Evolutionary conservation across 2,113 vertebrate genomes (phyloP), one percentile per base, ranked within the genome.

Genomic region (Sphaerodactylus townsendi): DNA sequence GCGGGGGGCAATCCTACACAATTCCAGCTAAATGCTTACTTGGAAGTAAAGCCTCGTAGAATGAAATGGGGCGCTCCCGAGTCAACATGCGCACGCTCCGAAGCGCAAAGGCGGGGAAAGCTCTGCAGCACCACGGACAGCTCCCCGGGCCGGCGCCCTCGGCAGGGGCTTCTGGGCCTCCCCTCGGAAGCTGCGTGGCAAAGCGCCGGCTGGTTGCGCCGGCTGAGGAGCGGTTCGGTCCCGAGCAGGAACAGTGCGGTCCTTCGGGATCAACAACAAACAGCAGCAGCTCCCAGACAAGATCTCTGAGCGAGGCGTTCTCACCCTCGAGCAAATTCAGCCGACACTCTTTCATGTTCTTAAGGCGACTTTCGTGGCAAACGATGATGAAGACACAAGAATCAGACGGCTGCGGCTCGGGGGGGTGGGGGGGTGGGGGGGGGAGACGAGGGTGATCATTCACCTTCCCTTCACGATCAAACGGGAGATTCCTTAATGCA

Each of bases 171-270:
- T 44, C 44, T 9, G 44, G n/a, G n/a, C n/a, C n/a, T n/a, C n/a
- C 44, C 44, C 81, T 74, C 48, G 2, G 71, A 14, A 25, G 17
- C 28, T 59, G 88, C 72, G 78, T 37, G 70, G 66, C 87, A 50
- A 84, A 84, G 81, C 19, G 30, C 53, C 64, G 82, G 73, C 59
- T 13, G 23, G 83, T 62, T 48, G 70, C 75, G n/a, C 68, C 87
- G 84, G 78, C 92, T 73, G 77, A 79, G 89, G 79, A 93, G 70
- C 76, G 78, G 35, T 28, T 73, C 65, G 87, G 79, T 85, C 82
- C 53, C 85, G 83, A 84, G 81, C 84, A 72, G 92, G 89, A 90
- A 88, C 91, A 85, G 5, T 37, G n/a, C 84, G 76, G 85, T 86
- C 85, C 92, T 35, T 44, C 11, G 35, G 21, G 85, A 86, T 88